A percentile compares a stretch with the other conserved stretches of the same genome.
Conservation (phyloP, 2,797 vertebrate genomes). For the Rhyacichthys aspro region DNA sequence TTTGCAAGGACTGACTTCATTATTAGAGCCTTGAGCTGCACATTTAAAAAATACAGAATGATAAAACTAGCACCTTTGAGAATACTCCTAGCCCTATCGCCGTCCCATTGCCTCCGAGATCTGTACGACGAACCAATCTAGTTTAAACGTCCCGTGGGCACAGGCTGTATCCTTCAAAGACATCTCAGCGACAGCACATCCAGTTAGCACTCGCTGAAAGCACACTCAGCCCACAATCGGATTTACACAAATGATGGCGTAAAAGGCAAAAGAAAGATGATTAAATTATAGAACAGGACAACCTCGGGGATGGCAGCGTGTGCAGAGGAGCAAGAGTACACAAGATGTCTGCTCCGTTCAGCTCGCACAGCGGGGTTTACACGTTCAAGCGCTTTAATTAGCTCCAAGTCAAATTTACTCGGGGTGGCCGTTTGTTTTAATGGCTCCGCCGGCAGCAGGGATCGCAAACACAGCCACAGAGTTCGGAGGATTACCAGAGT, state of each 20-base stretch:
- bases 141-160: slow-evolving; percentile 18
- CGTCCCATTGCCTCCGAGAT: neutral
- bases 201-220: neutral
- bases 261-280: neutral
- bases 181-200: slow-evolving; percentile 2
- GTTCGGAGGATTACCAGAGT: neutral
- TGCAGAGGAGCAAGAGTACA: neutral
- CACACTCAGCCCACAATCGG: neutral
- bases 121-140: slow-evolving; percentile 18
- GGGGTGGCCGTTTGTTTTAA: neutral
- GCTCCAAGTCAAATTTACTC: slow-evolving; percentile 1
- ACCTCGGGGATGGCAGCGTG: neutral
- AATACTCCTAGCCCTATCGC: too few relatives aligned
- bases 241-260: neutral
- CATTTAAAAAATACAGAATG: neutral
- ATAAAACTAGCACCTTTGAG: neutral
- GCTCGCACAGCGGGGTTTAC: slow-evolving; percentile 1
- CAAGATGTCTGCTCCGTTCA: neutral
- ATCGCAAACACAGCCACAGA: neutral
- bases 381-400: neutral
- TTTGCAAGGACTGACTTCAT: too few relatives aligned
- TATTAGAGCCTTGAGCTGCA: too few relatives aligned
- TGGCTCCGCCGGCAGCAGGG: neutral
- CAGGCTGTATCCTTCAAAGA: slow-evolving; percentile 14
- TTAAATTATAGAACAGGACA: neutral